These are phyloP conservation scores for Mechanitis mazaeus DNA, from an alignment of 2,888 invertebrate species.

Conservation along the genomic window DNA sequence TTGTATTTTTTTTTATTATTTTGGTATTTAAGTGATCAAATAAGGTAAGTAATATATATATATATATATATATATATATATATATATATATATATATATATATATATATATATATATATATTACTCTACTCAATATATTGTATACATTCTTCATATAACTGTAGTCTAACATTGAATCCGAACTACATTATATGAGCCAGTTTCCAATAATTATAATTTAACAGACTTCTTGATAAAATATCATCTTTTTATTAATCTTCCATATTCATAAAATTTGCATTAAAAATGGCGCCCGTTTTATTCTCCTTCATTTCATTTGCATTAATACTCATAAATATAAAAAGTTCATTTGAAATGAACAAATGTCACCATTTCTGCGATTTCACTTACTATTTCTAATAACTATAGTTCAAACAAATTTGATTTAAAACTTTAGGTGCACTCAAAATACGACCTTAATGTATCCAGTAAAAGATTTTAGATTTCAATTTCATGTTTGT, in stretches of 20 bases:
- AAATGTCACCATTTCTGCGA: slow-evolving; percentile 20
- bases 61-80: too few species aligned
- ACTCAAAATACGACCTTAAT: too few species aligned
- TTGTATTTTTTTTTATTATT: too few species aligned
- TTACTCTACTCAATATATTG: too few species aligned
- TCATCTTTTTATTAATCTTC: not conserved
- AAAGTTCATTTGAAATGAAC: slow-evolving; percentile 15
- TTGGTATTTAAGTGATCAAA: too few species aligned
- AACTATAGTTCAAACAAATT: slow-evolving; percentile 9
- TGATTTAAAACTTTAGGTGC: not conserved
- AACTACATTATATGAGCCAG: too few species aligned
- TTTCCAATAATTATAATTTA: too few species aligned
- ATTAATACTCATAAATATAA: slow-evolving; percentile 4
- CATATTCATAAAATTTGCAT: slow-evolving; percentile 3
- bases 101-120: too few species aligned
- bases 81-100: too few species aligned
- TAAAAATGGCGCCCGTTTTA: slow-evolving; percentile 1
- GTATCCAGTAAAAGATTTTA: not conserved
- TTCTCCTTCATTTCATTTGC: not conserved
- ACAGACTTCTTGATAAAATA: not conserved
- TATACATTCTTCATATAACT: too few species aligned
- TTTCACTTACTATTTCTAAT: slow-evolving; percentile 21
- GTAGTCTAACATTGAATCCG: too few species aligned
- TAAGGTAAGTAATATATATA: too few species aligned
- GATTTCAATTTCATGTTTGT: slow-evolving; percentile 7